Base-by-base conservation (phyloP, 2,113 vertebrate genomes). In the Chamaetylas fuelleborni region DNA sequence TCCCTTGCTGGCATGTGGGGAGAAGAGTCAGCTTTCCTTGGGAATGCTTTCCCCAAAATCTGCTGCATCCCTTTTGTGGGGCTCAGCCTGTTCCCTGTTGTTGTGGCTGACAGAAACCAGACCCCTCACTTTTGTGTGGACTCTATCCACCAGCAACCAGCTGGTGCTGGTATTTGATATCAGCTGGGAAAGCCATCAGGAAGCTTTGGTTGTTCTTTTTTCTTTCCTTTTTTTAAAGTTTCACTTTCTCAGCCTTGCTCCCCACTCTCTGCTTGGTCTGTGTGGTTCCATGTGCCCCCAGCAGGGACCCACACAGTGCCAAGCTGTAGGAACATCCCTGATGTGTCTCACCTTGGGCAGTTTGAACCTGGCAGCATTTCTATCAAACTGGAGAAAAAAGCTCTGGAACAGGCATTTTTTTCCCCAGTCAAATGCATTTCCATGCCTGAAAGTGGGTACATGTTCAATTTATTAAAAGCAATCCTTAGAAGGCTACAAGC, bases 21-120 rank as follows among this genome's bases (percentile, higher is more conserved):
- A 48, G 51, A 40, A 60, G 45, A 79, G 19, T 7, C 50, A 28
- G 64, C 78, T 85, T 91, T 36, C 38, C n/a, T 81, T 25, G 29
- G 28, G 61, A 40, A 36, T n/a, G 78, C 42, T 76, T 85, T 69
- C 48, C 74, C 42, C 56, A 25, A 26, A 45, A 45, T 11, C 19
- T n/a, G 11, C 61, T 60, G 69, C 43, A 28, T 18, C 28, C 5
- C 0, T 23, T 74, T 15, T 12, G 36, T 47, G 57, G 54, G 48
- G 48, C 50, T 92, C 19, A 42, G 61, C 13, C 81, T 2, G 0
- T 53, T 81, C 45, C 3, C n/a, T 69, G 36, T 67, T 64, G 81
- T 65, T 85, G 92, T 89, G 84, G 61, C 33, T 94, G 90, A 94
- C 81, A 94, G 90, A 88, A 95, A 96, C 87, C 95, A 96, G 95